Evolutionary conservation across 2,888 invertebrate species (phyloP).

Genomic region (Cephus pygmeus): DNA sequence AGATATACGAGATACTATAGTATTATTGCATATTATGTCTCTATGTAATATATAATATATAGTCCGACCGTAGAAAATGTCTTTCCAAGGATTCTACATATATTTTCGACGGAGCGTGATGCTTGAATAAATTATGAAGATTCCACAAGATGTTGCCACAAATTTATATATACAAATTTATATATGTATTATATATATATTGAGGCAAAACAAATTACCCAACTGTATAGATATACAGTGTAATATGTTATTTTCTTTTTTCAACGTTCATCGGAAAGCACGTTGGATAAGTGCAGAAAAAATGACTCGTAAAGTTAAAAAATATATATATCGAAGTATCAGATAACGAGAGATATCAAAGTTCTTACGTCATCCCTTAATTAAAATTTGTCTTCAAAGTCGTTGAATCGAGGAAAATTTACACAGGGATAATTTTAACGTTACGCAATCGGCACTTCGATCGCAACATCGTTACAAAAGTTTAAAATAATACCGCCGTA

Average conservation of each 20-base stretch:
- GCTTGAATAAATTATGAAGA: too few relatives aligned
- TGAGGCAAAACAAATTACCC: background rate
- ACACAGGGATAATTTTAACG: background rate
- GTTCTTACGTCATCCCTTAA: background rate
- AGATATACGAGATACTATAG: background rate
- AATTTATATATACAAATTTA: too few relatives aligned
- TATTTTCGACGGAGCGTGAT: too few relatives aligned
- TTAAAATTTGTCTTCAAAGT: background rate
- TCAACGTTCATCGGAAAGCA: too few relatives aligned
- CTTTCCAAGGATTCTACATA: too few relatives aligned
- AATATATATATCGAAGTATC: background rate
- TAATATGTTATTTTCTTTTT: background rate
- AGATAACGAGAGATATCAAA: background rate
- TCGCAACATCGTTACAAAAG: background rate
- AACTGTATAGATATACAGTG: background rate
- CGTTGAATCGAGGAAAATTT: background rate
- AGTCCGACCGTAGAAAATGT: too few relatives aligned
- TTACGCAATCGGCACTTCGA: background rate
- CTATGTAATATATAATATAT: too few relatives aligned
- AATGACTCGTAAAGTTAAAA: background rate
- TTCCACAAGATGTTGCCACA: too few relatives aligned
- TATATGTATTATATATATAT: too few relatives aligned
- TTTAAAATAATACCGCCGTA: background rate
- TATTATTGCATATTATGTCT: background rate
- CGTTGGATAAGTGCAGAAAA: too few relatives aligned